A percentile compares a stretch with the other conserved stretches of the same genome.
Conservation (phyloP, 2,797 vertebrate genomes). For the Chanos chanos region DNA sequence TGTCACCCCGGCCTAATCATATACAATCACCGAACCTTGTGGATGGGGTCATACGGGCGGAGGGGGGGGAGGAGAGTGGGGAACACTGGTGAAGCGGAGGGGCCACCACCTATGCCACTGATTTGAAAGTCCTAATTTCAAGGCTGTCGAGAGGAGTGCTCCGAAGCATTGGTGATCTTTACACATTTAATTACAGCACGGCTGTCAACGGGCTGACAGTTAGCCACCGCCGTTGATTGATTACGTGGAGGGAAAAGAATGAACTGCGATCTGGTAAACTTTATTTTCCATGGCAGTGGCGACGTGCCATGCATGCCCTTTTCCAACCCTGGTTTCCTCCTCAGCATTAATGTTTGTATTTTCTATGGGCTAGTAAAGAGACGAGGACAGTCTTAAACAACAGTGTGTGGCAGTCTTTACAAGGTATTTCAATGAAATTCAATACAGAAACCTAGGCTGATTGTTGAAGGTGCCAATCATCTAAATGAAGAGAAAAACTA, state of each 20-base stretch:
- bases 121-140: constrained; percentile 5
- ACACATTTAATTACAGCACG: constrained; percentile 30
- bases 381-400: too few relatives aligned
- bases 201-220: constrained; percentile 5
- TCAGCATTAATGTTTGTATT: too few relatives aligned
- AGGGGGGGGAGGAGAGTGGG: background rate
- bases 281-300: constrained; percentile 9
- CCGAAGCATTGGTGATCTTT: constrained; percentile 11
- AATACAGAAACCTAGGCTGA: too few relatives aligned
- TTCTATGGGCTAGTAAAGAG: too few relatives aligned
- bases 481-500: too few relatives aligned
- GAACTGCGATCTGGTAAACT: constrained; percentile 24
- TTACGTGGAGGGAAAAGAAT: constrained; percentile 11
- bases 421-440: too few relatives aligned
- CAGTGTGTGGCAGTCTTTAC: too few relatives aligned
- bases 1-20: background rate
- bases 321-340: background rate
- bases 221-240: constrained; percentile 18
- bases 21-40: background rate
- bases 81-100: background rate
- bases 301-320: background rate
- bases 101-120: background rate
- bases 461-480: too few relatives aligned
- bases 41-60: too few relatives aligned
- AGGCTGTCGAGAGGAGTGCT: background rate